Base-by-base conservation (phyloP, 1,140 invertebrate species). In the Penaeus japonicus region DNA sequence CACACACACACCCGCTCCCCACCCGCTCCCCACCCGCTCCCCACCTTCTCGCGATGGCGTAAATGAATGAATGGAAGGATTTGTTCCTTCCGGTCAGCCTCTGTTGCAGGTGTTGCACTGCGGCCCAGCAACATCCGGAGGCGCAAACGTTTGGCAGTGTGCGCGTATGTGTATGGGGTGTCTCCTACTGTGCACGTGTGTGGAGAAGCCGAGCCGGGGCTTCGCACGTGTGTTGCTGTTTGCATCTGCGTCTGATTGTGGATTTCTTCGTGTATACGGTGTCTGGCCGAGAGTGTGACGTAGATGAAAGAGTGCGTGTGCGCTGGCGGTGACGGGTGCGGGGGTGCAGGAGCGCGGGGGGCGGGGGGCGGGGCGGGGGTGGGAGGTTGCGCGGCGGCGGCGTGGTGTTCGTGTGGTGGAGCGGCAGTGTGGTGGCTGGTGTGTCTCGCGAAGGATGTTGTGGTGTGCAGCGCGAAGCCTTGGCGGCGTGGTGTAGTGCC, bases 361-460 rank as follows among this genome's bases (percentile, higher is more conserved):
- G 70, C 27, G 53, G 70, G 53, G 24, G 39, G 53, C 30, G 62
- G 7, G 62, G 20, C 53, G 32, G 18, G n/a, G 75, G 83, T 20
- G 62, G 27, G 62, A 30, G n/a, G 84, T 70, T n/a, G 62, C 62
- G 30, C 62, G 24, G 35, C 12, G 65, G 70, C 27, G 53, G 70
- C 27, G 24, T 30, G 53, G 20, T 35, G 10, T 35, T 18, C 55
- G 39, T 12, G 24, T 32, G 83, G 18, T 30, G 30, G 62, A 30
- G n/a, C 73, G 84, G 55, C 84, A 85, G 84, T 85, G 84, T 85
- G 84, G 73, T 85, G 84, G 53, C 20, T 54, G 35, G 73, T 54
- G 84, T 75, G 54, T 24, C 75, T 73, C 73, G 84, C 24, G 84
- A 53, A 85, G 75, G 84, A 85, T 85, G 84, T 79, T 55, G 73